Evolutionary conservation across 2,113 vertebrate genomes (phyloP).

Genomic region (Myrmecobius fasciatus): DNA sequence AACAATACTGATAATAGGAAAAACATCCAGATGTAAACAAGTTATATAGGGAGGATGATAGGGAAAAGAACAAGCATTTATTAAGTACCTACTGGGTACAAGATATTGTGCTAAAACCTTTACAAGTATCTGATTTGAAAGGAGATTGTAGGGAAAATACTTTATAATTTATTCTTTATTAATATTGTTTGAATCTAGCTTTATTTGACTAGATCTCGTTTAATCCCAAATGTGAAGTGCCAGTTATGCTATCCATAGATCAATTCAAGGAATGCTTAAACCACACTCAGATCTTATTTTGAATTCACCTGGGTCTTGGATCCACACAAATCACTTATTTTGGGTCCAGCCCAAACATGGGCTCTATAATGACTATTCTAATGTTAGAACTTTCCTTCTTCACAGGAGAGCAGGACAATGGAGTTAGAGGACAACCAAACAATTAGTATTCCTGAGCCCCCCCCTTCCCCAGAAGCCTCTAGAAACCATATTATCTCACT

Average conservation of each 20-base stretch:
- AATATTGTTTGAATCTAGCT: neutral
- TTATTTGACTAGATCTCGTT: neutral
- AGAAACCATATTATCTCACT: too few relatives aligned
- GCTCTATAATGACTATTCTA: too few relatives aligned
- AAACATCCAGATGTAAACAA: neutral
- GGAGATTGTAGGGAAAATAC: neutral
- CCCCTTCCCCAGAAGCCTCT: too few relatives aligned
- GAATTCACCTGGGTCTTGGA: neutral
- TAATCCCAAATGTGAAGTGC: neutral
- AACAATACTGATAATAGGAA: neutral
- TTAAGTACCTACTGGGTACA: neutral
- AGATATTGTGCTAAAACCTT: neutral
- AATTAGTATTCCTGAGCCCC: too few relatives aligned
- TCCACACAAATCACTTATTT: neutral
- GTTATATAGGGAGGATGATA: neutral
- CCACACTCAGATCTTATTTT: too few relatives aligned
- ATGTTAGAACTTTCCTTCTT: too few relatives aligned
- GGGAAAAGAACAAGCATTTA: neutral
- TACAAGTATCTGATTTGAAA: neutral
- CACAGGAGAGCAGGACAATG: too few relatives aligned
- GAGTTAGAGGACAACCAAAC: too few relatives aligned
- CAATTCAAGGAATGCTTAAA: too few relatives aligned
- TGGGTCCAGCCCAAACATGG: neutral
- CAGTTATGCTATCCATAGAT: neutral
- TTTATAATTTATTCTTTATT: neutral